A percentile compares a stretch with the other conserved stretches of the same genome.
These are phyloP conservation scores for Scytalopus superciliaris DNA, from an alignment of 2,113 vertebrate genomes.

Conservation along the genomic window DNA sequence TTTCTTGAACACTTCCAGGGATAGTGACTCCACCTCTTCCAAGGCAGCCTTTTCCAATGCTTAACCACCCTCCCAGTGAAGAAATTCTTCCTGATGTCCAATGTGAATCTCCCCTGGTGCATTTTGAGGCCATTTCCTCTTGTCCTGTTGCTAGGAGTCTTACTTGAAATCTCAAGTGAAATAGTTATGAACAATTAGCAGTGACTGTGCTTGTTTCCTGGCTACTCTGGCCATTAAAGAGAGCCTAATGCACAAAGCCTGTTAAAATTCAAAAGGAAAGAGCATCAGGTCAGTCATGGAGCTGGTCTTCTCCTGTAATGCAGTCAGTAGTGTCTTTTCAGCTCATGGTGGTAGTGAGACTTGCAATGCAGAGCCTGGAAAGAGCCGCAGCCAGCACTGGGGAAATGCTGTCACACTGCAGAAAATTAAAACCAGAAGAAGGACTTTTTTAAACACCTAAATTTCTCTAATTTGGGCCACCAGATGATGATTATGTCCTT, in stretches of 20 bases:
- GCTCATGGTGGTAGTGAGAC: background rate
- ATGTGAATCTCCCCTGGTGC: background rate
- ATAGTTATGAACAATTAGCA: background rate
- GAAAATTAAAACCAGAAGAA: background rate
- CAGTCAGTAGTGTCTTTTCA: background rate
- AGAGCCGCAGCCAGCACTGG: rapidly evolving
- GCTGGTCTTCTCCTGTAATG: background rate
- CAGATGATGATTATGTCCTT: background rate
- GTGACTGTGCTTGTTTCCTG: background rate
- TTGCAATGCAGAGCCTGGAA: background rate
- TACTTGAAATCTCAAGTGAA: background rate
- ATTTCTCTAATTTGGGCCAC: background rate
- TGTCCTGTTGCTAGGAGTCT: background rate
- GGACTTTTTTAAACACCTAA: background rate
- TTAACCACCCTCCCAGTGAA: background rate
- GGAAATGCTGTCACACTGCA: background rate
- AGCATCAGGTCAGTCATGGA: background rate
- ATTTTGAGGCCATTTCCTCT: background rate
- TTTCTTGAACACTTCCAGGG: background rate
- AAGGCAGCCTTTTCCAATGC: background rate
- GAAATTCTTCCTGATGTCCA: background rate
- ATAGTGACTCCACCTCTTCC: background rate
- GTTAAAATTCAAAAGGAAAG: background rate
- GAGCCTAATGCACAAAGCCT: background rate
- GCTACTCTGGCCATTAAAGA: background rate